phyloP scores from a whole-genome alignment of 2,113 vertebrate genomes.

The Amia ocellicauda region DNA sequence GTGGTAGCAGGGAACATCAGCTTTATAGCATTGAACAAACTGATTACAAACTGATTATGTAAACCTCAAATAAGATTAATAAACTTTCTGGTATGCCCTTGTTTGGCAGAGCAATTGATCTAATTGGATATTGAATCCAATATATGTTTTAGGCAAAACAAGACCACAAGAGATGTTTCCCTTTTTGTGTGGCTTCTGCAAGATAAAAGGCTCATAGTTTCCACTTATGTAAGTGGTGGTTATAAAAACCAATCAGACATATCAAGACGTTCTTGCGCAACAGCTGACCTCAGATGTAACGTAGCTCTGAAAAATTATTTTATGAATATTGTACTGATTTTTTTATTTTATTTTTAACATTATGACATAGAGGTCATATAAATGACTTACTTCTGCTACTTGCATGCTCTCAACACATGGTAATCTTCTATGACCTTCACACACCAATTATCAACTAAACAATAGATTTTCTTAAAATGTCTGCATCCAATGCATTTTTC shows the following conservation, averaged over 20 bases:
- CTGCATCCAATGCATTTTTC: too few relatives aligned
- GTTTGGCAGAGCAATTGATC: neutral
- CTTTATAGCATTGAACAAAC: neutral
- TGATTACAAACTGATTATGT: neutral
- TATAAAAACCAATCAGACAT: neutral
- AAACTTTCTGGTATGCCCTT: neutral
- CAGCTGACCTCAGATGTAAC: neutral
- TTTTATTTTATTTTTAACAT: neutral
- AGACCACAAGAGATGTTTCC: neutral
- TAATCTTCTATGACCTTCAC: too few relatives aligned
- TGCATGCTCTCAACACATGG: too few relatives aligned
- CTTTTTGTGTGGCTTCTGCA: neutral
- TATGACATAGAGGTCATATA: neutral
- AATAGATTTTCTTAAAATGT: too few relatives aligned
- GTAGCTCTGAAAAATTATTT: neutral
- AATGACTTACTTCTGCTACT: too few relatives aligned
- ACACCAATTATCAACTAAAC: too few relatives aligned
- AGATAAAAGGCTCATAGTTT: neutral
- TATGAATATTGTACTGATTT: too few relatives aligned
- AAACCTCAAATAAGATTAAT: neutral
- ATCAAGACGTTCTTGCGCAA: neutral
- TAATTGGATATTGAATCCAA: conserved; percentile 9
- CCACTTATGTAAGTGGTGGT: neutral
- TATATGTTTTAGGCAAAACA: neutral
- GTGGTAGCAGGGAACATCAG: too few relatives aligned